Base-by-base conservation (phyloP, 2,797 vertebrate species). In the Petrocephalus schoutedeni region DNA sequence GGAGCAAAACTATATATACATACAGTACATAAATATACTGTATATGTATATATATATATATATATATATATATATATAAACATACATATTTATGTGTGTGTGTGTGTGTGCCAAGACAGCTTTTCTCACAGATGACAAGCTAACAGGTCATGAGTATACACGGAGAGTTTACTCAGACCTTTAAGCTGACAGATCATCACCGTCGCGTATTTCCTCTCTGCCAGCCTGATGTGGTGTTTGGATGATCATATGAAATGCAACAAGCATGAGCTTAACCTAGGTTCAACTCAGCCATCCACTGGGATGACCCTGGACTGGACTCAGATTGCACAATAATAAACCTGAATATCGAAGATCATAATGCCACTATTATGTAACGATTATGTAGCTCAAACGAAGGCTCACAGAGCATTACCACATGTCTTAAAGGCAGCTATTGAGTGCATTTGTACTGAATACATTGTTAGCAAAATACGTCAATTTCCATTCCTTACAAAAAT, bases 401-500 rank as follows among this genome's bases (percentile, higher is more conserved):
- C 23, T 14, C 82, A 53, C 19, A 14, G 56, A 85, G 49, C 49
- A 56, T 84, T 84, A 84, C 53, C n/a, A 8, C 19, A 56, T 16
- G 23, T 54, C 82, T 57, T 36, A 53, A 49, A 83, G 21, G 45
- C 16, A 54, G 21, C n/a, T 56, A 19, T 57, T 54, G 21, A 86
- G 14, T 32, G 23, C 53, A 58, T 36, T 16, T 58, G 16, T 16
- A 53, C 36, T 36, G 56, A 59, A 86, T 36, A 28, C 53, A 86
- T 56, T 86, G 28, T 32, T 57, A 41, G 32, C 21, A 41, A 58
- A 86, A 36, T 36, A 32, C 32, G 36, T 28, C 21, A 86, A 36
- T 58, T 86, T 41, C 12, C 53, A 57, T 58, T 86, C 53, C 23
- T 32, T 86, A 86, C 53, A 57, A 86, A 28, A 86, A 86, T 58